Evolutionary conservation across 2,888 invertebrate species (phyloP), one percentile per base, ranked within the genome.

Genomic region (Podotricha telesiphe): DNA sequence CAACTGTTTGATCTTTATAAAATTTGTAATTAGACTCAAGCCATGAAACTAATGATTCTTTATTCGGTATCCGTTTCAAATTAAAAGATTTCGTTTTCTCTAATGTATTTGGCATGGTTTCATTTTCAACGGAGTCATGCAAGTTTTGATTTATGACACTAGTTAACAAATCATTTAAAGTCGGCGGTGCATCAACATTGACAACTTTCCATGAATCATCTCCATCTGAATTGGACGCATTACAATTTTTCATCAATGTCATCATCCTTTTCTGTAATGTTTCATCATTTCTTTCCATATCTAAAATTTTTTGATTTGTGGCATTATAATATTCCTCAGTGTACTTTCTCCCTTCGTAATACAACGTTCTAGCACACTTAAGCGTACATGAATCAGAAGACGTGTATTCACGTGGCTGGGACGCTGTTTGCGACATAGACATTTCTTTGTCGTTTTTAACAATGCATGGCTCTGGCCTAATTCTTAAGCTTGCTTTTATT

Each of bases 251-350:
- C 11, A 75, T 71, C 51, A 75, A 68, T 22, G 8, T 71, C 10
- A 74, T 48, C 71, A 91, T 77, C 77, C 78, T 86, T n/a, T 80
- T 80, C 4, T 79, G 82, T 68, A 92, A 78, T 22, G 72, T 77
- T 40, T 47, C 62, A 72, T 92, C 92, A 76, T 91, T 84, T 76
- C 79, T 75, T 73, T 92, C 92, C 86, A 91, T 82, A 73, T 85
- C 76, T 28, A 70, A 68, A 66, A 92, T 89, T 81, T 86, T 90
- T 53, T 73, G 55, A 76, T 89, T 82, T 19, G 84, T 86, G 50
- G 72, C 74, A 45, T 72, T 68, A 75, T 93, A 92, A 79, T 88
- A 85, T 17, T 70, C 73, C 68, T 82, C 71, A 42, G 66, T 75
- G 74, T 78, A 85, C 74, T 88, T 88, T 79, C 91, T 82, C 20